Base-by-base conservation (phyloP, 2,113 vertebrate genomes). In the Labeo catla region DNA sequence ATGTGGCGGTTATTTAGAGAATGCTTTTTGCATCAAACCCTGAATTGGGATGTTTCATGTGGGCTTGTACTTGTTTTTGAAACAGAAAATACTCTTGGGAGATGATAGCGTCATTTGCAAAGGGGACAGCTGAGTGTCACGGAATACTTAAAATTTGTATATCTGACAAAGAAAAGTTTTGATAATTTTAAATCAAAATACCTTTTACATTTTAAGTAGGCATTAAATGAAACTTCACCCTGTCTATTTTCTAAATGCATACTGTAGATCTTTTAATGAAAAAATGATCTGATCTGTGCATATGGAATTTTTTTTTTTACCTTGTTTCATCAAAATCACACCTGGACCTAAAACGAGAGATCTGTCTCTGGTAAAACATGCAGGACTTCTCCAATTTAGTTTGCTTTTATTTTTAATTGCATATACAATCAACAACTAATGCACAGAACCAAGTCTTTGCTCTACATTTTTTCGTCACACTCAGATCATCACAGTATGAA, bases 1-100 rank as follows among this genome's bases (percentile, higher is more conserved):
- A 89, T 83, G 43, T 90, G 77, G 52, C 79, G 86, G 78, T 87
- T 84, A 76, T 90, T 92, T 89, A 79, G 88, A 91, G 86, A 87
- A 90, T 88, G 85, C 79, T 83, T 91, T 86, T 87, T 68, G 47
- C 47, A 78, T 76, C 50, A 84, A 72, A 78, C 50, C 63, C 13
- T 19, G 63, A 79, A 84, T 89, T 88, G 81, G n/a, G 21, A 89
- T 66, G 77, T 16, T 80, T 49, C 28, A 4, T 50, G 57, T 54
- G 21, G 8, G 5, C 8, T 57, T 82, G n/a, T 86, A 39, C 23
- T 76, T 77, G 86, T 83, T 65, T 83, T 70, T 83, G 68, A 86
- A 84, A 73, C 50, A 84, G 63, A 34, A 83, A 73, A 83, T 23
- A 11, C 63, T 57, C 49, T 59, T 23, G 50, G 50, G 50, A 23